These are phyloP conservation scores for Agriopis marginaria DNA, from an alignment of 2,888 invertebrate species.

Conservation along the genomic window DNA sequence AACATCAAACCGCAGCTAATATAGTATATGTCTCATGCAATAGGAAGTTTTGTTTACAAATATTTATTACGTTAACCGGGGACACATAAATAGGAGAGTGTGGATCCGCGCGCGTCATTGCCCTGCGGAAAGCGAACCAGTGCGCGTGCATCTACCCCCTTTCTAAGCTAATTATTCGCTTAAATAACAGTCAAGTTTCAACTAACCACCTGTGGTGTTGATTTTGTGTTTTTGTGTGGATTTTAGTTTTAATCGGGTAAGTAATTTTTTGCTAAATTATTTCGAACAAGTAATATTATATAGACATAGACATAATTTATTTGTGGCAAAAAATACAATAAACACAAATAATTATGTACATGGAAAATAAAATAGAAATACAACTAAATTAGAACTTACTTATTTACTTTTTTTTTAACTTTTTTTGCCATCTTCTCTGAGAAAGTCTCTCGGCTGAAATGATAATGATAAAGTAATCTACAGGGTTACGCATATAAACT, in stretches of 20 bases:
- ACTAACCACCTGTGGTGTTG: constrained; percentile 26
- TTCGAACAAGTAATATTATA: too few species aligned
- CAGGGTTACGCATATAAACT: too few species aligned
- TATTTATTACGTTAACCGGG: not conserved
- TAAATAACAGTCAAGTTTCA: not conserved
- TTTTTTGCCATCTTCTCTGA: too few species aligned
- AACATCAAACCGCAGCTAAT: too few species aligned
- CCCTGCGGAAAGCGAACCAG: constrained; percentile 8
- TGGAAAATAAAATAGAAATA: too few species aligned
- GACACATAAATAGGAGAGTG: constrained; percentile 22
- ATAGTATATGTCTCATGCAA: not conserved
- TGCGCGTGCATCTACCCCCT: constrained; percentile 17
- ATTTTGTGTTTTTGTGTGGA: constrained; percentile 24
- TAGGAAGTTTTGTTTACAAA: constrained; percentile 17
- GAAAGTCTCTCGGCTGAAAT: too few species aligned
- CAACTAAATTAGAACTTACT: too few species aligned
- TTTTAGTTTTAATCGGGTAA: constrained; percentile 16
- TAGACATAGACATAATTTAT: too few species aligned
- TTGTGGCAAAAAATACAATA: too few species aligned
- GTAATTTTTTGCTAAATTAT: not conserved
- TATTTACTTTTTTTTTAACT: too few species aligned
- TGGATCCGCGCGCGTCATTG: constrained; percentile 22
- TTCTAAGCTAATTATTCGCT: not conserved
- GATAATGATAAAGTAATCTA: too few species aligned
- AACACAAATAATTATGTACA: too few species aligned